Conservation (phyloP, 2,888 invertebrate genomes). For the Pterobdella sp. region DNA sequence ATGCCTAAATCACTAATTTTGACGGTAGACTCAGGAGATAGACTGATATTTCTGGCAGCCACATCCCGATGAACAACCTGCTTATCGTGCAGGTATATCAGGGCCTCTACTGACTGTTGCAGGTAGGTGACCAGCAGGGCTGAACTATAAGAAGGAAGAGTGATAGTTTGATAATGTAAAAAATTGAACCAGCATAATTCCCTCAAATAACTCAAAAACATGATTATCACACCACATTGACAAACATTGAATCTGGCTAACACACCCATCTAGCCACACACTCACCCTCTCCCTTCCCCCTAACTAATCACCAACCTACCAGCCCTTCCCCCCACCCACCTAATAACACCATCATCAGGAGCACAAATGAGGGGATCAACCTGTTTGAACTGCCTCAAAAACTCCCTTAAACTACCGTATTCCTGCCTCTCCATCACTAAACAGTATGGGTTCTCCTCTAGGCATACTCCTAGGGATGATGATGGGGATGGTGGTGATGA, state of each 20-base stretch:
- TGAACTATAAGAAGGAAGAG: conserved; percentile 9
- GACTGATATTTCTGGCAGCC: conserved; percentile 15
- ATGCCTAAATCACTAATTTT: conserved; percentile 32
- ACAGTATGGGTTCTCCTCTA: conserved; percentile 24
- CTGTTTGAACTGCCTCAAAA: neutral
- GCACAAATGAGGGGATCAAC: neutral
- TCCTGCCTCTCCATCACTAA: conserved; percentile 5
- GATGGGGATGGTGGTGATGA: neutral
- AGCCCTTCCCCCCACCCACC: neutral
- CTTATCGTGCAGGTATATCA: conserved; percentile 13
- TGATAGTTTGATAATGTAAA: neutral
- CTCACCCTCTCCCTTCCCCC: neutral
- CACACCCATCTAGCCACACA: neutral
- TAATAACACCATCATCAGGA: neutral
- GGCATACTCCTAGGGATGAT: conserved; percentile 9
- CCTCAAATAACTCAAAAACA: neutral
- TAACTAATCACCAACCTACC: neutral
- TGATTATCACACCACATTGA: neutral
- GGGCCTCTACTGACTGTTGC: conserved; percentile 61
- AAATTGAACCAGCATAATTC: neutral
- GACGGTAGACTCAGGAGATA: conserved; percentile 60
- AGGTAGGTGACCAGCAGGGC: neutral
- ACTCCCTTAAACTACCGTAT: conserved; percentile 15
- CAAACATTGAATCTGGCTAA: neutral
- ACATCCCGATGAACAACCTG: conserved; percentile 17